Evolutionary conservation across 2,113 vertebrate genomes (phyloP), one percentile per base, ranked within the genome.

Genomic region (Ctenodactylus gundi): DNA sequence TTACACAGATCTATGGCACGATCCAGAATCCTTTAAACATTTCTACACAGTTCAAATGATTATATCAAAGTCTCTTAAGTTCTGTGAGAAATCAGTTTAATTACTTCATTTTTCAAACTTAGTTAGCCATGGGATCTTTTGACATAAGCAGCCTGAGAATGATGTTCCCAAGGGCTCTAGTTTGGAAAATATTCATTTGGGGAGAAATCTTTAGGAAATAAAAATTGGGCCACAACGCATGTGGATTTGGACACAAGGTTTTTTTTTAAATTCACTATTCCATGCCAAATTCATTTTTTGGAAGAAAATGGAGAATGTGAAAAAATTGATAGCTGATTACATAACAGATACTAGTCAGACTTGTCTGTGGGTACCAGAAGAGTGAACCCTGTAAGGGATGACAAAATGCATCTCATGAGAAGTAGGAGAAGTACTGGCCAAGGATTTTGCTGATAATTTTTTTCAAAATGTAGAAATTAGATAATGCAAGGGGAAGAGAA

Each of bases 51-150:
- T 85, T 67, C 70, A 91, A 57, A 58, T 41, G 15, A 60, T 73
- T 60, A 20, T 67, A 64, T 49, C 58, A 70, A 83, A 85, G 10
- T 3, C 41, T 91, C 29, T 86, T 39, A 95, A 67, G 18, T 84
- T 75, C 18, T 64, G 0, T 83, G 72, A 75, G 72, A 62, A 82
- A 65, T 25, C 55, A 58, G 1, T 88, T 85, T 76, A 82, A 57
- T 75, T 62, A 65, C 36, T 46, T 39, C 4, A 57, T 55, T 92
- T 90, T 17, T 39, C 65, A 83, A 82, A 82, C n/a, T 75, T 94
- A 44, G 27, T 70, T 95, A 91, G 23, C 49, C 53, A 70, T 10
- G 27, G 77, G 90, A 78, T 67, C 18, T 89, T 90, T 86, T 90
- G 36, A 73, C n/a, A 75, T 36, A 44, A 91, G n/a, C 15, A 77